A percentile compares a stretch with the other conserved stretches of the same genome.
Evolutionary conservation across 2,797 vertebrate genomes (phyloP).

Genomic region (Aphelocoma californica): DNA sequence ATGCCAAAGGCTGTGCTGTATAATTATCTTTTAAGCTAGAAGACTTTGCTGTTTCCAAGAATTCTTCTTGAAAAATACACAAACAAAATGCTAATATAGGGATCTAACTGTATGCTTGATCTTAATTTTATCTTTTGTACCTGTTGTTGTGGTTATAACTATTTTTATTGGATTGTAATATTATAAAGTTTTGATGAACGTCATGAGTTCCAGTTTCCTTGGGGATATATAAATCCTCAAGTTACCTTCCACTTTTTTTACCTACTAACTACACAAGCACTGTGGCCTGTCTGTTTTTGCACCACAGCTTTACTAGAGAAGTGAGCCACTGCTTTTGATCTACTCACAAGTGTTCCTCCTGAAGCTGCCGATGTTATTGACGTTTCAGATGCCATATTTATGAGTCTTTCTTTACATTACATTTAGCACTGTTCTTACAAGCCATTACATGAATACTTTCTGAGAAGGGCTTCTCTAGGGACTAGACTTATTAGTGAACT

Average conservation of each 20-base stretch:
- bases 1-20: neutral
- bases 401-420: conserved; percentile 11
- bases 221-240: neutral
- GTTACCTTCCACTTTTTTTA: neutral
- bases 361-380: neutral
- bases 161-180: neutral
- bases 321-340: neutral
- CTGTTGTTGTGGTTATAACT: neutral
- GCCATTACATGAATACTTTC: conserved; percentile 25
- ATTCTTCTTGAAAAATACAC: neutral
- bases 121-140: neutral
- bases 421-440: neutral
- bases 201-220: neutral
- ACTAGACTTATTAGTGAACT: neutral
- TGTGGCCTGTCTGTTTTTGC: neutral
- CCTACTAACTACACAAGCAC: neutral
- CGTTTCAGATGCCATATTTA: neutral
- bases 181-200: neutral
- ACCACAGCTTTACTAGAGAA: neutral
- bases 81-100: neutral
- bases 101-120: neutral
- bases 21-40: neutral
- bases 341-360: neutral
- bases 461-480: conserved; percentile 40
- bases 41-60: neutral